Evolutionary conservation across 2,797 vertebrate species (phyloP).

Genomic region (Potorous gilbertii): DNA sequence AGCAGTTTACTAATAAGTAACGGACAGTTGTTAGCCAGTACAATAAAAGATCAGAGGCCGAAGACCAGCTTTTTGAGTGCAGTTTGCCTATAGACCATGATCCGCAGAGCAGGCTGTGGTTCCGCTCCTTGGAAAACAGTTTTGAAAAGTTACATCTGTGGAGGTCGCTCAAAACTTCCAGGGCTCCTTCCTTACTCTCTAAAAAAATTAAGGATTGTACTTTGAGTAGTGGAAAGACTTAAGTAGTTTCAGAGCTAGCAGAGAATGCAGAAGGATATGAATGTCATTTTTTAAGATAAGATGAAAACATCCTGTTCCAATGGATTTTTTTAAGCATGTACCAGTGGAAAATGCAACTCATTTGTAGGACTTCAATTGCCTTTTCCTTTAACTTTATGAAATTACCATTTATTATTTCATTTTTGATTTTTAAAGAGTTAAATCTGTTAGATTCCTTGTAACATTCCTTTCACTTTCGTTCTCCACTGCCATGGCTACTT

Average conservation of each 20-base stretch:
- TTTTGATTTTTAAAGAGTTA: neutral
- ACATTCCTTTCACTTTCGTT: neutral
- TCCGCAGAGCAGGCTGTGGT: neutral
- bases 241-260: neutral
- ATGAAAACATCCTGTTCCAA: neutral
- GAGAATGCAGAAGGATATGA: neutral
- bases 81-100: too few relatives aligned
- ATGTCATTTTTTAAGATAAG: neutral
- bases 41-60: neutral
- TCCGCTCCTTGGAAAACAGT: neutral
- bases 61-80: neutral
- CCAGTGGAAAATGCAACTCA: neutral
- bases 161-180: neutral
- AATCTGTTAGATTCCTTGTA: neutral
- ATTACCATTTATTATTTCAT: neutral
- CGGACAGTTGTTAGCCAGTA: neutral
- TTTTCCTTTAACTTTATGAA: neutral
- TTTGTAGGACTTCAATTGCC: neutral
- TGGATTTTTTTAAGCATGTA: neutral
- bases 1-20: neutral
- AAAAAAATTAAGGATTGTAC: neutral
- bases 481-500: neutral
- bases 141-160: neutral
- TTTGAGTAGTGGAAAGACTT: neutral
- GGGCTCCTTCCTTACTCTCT: neutral